Conservation (phyloP, 2,113 vertebrate genomes). For the Raja brachyura region DNA sequence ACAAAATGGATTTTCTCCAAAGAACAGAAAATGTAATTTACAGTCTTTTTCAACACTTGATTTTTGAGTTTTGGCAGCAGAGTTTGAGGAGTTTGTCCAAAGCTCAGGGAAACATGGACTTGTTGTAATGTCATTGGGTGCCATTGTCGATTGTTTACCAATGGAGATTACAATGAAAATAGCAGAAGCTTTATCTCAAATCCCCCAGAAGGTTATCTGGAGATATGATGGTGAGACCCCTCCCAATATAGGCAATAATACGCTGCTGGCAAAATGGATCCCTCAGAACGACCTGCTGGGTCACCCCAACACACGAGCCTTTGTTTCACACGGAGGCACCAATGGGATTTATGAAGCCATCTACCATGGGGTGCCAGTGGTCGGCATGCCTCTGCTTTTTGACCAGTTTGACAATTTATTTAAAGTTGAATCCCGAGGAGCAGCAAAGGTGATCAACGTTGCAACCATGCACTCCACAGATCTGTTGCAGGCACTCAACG, state of each 20-base stretch:
- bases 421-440: constrained; percentile 52
- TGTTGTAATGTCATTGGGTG: constrained; percentile 60
- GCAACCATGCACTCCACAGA: constrained; percentile 22
- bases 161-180: constrained; percentile 52
- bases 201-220: constrained; percentile 64
- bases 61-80: constrained; percentile 49
- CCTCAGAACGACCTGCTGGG: constrained; percentile 63
- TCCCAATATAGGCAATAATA: constrained; percentile 52
- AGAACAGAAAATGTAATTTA: constrained; percentile 47
- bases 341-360: constrained; percentile 7
- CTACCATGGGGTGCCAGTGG: constrained; percentile 6
- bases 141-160: constrained; percentile 44
- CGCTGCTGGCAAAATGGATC: constrained; percentile 49
- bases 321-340: constrained; percentile 56
- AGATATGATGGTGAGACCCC: constrained; percentile 53
- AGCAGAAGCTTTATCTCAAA: constrained; percentile 44
- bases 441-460: constrained; percentile 50
- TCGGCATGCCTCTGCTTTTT: constrained; percentile 53
- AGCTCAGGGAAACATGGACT: constrained; percentile 60
- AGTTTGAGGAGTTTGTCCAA: constrained; percentile 60
- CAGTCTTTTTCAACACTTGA: constrained; percentile 47
- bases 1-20: constrained; percentile 53
- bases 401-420: constrained; percentile 60
- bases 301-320: constrained; percentile 55
- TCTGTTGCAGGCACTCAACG: constrained; percentile 50